Evolutionary conservation across 92 coral and sea anemone species (phyloP).

Genomic region (Porites divaricata): DNA sequence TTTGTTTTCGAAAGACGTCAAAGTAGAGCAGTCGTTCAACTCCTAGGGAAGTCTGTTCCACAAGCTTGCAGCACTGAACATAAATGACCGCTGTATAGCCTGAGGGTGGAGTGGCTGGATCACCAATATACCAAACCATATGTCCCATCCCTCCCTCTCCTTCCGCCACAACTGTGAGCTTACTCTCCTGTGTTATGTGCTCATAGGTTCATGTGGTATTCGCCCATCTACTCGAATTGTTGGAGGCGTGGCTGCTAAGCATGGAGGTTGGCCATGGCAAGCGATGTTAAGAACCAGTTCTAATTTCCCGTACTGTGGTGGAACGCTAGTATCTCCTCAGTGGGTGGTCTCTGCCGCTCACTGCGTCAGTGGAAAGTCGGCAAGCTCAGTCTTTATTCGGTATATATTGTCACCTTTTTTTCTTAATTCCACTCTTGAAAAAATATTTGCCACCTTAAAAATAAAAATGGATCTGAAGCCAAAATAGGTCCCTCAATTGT

Average conservation of each 20-base stretch:
- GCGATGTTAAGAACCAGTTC: slow-evolving; percentile 39
- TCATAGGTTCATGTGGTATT: slow-evolving; percentile 38
- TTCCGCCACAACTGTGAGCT: background rate
- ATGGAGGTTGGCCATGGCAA: slow-evolving; percentile 75
- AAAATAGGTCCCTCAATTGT: no score
- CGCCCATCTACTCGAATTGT: slow-evolving; percentile 53
- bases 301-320: slow-evolving; percentile 62
- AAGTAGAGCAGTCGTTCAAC: no score
- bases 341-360: slow-evolving; percentile 65
- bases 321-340: slow-evolving; percentile 54
- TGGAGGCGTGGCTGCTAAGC: slow-evolving; percentile 49
- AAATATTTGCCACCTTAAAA: background rate
- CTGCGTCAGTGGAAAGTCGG: slow-evolving; percentile 9
- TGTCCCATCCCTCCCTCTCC: background rate
- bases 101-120: background rate
- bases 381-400: slow-evolving; percentile 46
- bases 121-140: background rate
- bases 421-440: background rate
- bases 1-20: no score
- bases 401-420: background rate
- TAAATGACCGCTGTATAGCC: no score
- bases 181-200: no score
- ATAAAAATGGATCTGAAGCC: background rate
- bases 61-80: no score
- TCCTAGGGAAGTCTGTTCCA: no score